Percentiles rank a stretch among this genome's conserved stretches.
Evolutionary conservation across 2,113 vertebrate species (phyloP).

Genomic region (Sakesphorus luctuosus): DNA sequence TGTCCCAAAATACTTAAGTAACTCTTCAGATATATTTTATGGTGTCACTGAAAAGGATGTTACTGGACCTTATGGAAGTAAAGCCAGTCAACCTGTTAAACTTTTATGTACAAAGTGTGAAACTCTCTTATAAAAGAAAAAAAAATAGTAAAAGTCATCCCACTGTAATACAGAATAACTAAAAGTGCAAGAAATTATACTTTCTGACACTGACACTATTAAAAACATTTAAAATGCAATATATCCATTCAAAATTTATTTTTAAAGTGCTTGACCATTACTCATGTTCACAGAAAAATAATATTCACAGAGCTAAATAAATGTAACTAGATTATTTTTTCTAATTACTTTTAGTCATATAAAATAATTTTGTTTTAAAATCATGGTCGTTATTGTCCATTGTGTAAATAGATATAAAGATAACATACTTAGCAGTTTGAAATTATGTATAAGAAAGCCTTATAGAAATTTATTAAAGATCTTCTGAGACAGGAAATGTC

Average conservation of each 20-base stretch:
- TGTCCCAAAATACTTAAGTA: not conserved
- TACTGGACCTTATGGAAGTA: not conserved
- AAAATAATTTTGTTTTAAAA: not conserved
- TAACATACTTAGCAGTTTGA: not conserved
- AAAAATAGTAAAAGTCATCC: fast-evolving
- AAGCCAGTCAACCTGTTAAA: not conserved
- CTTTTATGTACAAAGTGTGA: not conserved
- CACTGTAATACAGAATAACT: not conserved
- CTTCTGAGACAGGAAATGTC: not conserved
- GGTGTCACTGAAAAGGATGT: not conserved
- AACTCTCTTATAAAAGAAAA: not conserved
- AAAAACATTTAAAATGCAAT: not conserved
- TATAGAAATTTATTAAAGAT: not conserved
- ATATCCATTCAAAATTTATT: not conserved
- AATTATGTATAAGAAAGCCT: not conserved
- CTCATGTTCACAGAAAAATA: not conserved
- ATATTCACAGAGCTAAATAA: not conserved
- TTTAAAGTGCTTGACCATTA: not conserved
- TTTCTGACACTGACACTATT: not conserved
- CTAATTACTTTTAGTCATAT: not conserved
- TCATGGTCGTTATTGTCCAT: not conserved
- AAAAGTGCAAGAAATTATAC: not conserved
- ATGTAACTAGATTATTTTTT: not conserved
- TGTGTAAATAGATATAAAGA: not conserved
- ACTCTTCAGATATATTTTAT: not conserved